Evolutionary conservation across 2,797 vertebrate genomes (phyloP), one percentile per base, ranked within the genome.

Genomic region (Hirundo rustica): DNA sequence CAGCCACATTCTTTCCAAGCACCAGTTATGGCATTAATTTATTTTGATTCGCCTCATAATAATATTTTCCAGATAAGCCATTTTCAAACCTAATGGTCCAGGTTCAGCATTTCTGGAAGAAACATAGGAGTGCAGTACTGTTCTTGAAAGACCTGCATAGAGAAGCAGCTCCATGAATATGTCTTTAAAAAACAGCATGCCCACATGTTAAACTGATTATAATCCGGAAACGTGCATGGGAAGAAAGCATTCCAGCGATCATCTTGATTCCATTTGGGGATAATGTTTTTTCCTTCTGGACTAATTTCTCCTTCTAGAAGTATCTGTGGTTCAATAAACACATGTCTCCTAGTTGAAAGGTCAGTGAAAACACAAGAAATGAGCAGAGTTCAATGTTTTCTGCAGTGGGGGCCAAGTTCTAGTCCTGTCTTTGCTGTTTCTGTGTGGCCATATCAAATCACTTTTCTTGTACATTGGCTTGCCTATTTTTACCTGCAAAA

Each of bases 1-100:
- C 64, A 77, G 34, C 26, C 64, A 78, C 57, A 94, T 78, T 95
- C 79, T 88, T 97, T 96, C 91, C 75, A 93, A 96, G 76, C 62
- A 80, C 64, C 36, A 62, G 51, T 51, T 51, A 85, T 93, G 88
- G 70, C 48, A 77, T 89, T 79, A 90, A 94, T 97, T 95, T 86
- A 89, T 66, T 91, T 75, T 88, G 55, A 91, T 51, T 87, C 36
- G 48, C 42, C 65, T 86, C 66, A 66, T 25, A 68, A 71, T 93
- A 93, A 86, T 94, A 75, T 96, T 68, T 83, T 76, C 61, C 85
- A 97, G 53, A 57, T 71, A 95, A 80, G 22, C 27, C 27, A 76
- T 68, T 91, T 90, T 92, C 38, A 87, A 90, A 91, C 50, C 53
- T 45, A 47, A 7, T 45, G 48, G 50, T 45, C 94, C 45, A 92